These are phyloP conservation scores for Eristalis tenax DNA, from an alignment of 2,888 invertebrate species.

Conservation along the genomic window DNA sequence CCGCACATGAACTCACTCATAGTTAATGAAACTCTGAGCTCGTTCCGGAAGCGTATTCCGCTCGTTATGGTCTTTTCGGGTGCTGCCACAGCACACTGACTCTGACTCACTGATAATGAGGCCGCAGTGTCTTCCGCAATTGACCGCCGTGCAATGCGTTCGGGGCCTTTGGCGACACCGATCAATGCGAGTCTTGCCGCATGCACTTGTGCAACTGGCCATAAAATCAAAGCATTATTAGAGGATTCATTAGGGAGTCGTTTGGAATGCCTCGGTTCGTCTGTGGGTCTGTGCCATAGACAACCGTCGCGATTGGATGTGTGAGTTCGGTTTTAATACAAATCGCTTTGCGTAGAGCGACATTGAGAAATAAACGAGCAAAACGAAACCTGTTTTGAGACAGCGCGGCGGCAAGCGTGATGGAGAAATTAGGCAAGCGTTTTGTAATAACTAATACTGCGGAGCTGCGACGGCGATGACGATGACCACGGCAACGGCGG, in stretches of 20 bases:
- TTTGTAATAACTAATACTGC: constrained; percentile 15
- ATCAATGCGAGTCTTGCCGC: neutral
- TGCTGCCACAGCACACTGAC: neutral
- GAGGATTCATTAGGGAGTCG: constrained; percentile 7
- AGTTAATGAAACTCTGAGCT: constrained; percentile 9
- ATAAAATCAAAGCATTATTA: neutral
- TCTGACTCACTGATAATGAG: neutral
- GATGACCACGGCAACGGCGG: neutral
- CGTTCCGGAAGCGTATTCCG: constrained; percentile 21
- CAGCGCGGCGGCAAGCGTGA: constrained; percentile 1
- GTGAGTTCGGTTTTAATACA: neutral
- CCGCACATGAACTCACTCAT: neutral
- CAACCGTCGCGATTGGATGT: neutral
- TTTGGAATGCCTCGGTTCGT: neutral
- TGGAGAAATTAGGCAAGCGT: constrained; percentile 17
- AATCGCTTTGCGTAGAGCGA: neutral
- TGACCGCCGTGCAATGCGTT: constrained; percentile 16
- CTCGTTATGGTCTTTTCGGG: constrained; percentile 8
- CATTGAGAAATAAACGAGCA: neutral
- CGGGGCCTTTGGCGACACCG: neutral
- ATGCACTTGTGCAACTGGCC: constrained; percentile 1
- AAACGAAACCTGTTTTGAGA: constrained; percentile 24
- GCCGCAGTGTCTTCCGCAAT: constrained; percentile 27
- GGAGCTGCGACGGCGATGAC: neutral
- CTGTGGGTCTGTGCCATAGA: neutral